These are phyloP conservation scores for Acleris cristana DNA, from an alignment of 2,888 invertebrate species.

Conservation along the genomic window DNA sequence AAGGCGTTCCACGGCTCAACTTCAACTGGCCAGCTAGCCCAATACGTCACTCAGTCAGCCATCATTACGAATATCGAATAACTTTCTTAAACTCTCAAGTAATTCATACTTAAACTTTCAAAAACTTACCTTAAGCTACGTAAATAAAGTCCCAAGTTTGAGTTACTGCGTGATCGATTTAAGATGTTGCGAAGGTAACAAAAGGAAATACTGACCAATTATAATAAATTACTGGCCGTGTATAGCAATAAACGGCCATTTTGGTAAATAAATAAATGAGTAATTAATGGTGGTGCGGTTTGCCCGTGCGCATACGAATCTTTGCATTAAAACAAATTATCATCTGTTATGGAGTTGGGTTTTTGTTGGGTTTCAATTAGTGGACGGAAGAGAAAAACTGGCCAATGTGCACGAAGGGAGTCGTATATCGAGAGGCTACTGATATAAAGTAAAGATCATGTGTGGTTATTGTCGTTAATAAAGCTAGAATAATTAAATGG, in stretches of 20 bases:
- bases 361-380: constrained; percentile 68
- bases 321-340: constrained; percentile 74
- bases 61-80: constrained; percentile 36
- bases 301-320: constrained; percentile 74
- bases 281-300: constrained; percentile 68
- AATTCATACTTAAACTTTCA: too few species aligned
- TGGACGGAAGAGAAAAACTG: constrained; percentile 45
- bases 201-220: constrained; percentile 64
- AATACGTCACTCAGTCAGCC: constrained; percentile 46
- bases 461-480: background rate
- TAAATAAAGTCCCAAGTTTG: too few species aligned
- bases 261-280: constrained; percentile 75
- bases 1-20: constrained; percentile 43
- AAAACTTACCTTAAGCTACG: too few species aligned
- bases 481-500: too few species aligned
- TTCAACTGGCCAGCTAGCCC: constrained; percentile 43
- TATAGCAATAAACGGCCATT: constrained; percentile 71
- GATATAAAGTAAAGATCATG: constrained; percentile 18
- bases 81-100: too few species aligned
- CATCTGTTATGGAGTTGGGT: constrained; percentile 55
- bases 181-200: constrained; percentile 53
- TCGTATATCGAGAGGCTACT: constrained; percentile 3
- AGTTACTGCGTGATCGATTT: background rate
- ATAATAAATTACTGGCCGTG: constrained; percentile 72
- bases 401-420: constrained; percentile 1